Conservation (phyloP, 2,113 vertebrate species). For the pig (Sus scrofa) region T2T-Sscrofa CM000812.6:230468501-230469000, state of each 20-base stretch:
- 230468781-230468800: neutral
- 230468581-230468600: neutral
- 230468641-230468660: neutral
- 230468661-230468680: neutral
- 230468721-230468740: neutral
- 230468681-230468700: neutral
- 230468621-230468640: neutral
- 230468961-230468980: neutral
- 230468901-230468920: neutral
- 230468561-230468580: neutral
- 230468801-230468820: neutral
- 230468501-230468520: neutral
- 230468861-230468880: no score
- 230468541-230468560: neutral
- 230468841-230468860: neutral
- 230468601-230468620: neutral
- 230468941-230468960: neutral
- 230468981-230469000: neutral
- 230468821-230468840: neutral
- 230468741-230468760: neutral
- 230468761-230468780: neutral
- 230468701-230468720: neutral
- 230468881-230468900: neutral
- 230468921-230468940: neutral
- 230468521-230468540: neutral